Evolutionary conservation across 2,888 invertebrate species (phyloP), one percentile per base, ranked within the genome.

Genomic region (Campoplex capitator): DNA sequence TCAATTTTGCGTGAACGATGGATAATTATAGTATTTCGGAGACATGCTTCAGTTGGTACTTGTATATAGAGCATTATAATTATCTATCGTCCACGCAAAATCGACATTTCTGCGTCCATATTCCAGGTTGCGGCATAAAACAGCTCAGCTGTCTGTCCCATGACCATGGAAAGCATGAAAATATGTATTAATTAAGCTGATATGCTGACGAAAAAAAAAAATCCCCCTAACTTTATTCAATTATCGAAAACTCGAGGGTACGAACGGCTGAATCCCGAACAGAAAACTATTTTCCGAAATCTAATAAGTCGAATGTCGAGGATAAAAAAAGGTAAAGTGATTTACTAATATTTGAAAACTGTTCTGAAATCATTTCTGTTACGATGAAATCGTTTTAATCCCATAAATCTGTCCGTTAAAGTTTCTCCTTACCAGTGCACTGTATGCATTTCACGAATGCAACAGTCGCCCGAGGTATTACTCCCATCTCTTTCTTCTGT

Each of bases 11-110:
- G 73, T 81, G 70, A 77, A 85, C 83, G 82, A 80, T 79, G 77
- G 86, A 86, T 86, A 88, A 88, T 88, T 88, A 88, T 86, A 71
- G 79, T 67, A 62, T 74, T 32, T 58, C 48, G 58, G 70, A 35
- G 42, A n/a, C 51, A 65, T 77, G 35, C n/a, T 62, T n/a, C 42
- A 23, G 62, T 45, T 3, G 38, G 4, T 38, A 38, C 38, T 38
- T 62, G 42, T 4, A n/a, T 65, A 35, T 48, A 32, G 58, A 48
- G 23, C 23, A 28, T 76, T 62, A 51, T 71, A 71, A 71, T 71
- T 71, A 71, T 71, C 71, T 35, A 35, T 32, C 32, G 18, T 51
- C 35, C 51, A 16, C 32, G 51, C 18, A 32, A 51, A 51, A 71
- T 71, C 51, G 62, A 62, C 62, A 28, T 62, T 16, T 62, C 62